Percentiles rank a stretch among this genome's conserved stretches.
Conservation (phyloP, 2,888 invertebrate genomes). For the Dasysyrphus albostriatus region DNA sequence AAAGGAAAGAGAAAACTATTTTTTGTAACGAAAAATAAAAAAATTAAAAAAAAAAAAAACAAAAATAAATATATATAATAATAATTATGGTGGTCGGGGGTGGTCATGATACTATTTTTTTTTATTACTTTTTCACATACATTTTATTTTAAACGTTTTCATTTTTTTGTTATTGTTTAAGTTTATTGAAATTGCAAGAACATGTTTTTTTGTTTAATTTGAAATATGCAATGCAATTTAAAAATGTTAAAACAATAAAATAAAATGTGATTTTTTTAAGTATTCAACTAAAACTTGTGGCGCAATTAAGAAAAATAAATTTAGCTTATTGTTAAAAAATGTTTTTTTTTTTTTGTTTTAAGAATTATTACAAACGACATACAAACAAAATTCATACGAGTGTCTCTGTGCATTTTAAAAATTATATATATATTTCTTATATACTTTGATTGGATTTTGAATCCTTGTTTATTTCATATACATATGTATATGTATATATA, state of each 20-base stretch:
- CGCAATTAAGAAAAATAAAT: slow-evolving; percentile 76
- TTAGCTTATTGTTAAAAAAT: slow-evolving; percentile 54
- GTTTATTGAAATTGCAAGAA: slow-evolving; percentile 68
- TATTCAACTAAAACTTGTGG: slow-evolving; percentile 58
- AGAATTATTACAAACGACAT: slow-evolving; percentile 51
- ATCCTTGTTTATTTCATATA: slow-evolving; percentile 28
- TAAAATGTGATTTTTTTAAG: slow-evolving; percentile 68
- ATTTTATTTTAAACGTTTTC: slow-evolving; percentile 65
- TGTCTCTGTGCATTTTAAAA: slow-evolving; percentile 67
- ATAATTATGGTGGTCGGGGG: slow-evolving; percentile 72
- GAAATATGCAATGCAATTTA: slow-evolving; percentile 68
- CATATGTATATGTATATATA: not conserved
- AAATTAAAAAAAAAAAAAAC: slow-evolving; percentile 41
- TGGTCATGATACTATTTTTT: slow-evolving; percentile 70
- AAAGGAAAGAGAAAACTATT: slow-evolving; percentile 61
- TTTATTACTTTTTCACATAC: slow-evolving; percentile 68
- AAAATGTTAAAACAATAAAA: slow-evolving; percentile 70
- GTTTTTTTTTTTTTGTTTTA: slow-evolving; percentile 14
- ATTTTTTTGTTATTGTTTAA: slow-evolving; percentile 47
- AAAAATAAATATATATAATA: slow-evolving; percentile 59
- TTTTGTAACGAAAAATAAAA: slow-evolving; percentile 55
- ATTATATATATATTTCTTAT: slow-evolving; percentile 36
- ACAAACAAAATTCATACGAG: slow-evolving; percentile 43
- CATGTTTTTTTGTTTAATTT: slow-evolving; percentile 47
- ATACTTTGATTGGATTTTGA: slow-evolving; percentile 60